phyloP scores from a whole-genome alignment of 1,140 invertebrate genomes.

The Venturia canescens region DNA sequence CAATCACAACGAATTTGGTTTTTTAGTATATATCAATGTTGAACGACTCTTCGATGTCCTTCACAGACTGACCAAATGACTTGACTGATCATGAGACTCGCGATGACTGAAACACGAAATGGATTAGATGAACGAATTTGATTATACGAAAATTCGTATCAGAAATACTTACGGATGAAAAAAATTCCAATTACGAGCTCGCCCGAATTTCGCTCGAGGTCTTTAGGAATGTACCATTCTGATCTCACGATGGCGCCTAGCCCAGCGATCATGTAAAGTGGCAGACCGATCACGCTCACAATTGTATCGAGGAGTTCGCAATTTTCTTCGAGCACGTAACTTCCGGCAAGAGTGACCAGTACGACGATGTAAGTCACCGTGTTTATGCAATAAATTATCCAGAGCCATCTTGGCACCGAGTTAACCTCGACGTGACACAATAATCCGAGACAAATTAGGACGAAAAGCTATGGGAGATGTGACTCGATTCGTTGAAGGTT shows the following conservation, averaged over 20 bases:
- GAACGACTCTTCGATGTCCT: not conserved
- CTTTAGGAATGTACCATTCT: not conserved
- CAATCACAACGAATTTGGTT: not conserved
- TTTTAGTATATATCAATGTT: slow-evolving; percentile 9
- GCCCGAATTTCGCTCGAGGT: slow-evolving; percentile 32
- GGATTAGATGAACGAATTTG: not conserved
- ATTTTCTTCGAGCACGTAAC: slow-evolving; percentile 42
- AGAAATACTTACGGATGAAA: slow-evolving; percentile 39
- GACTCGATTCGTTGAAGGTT: not conserved
- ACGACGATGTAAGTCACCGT: slow-evolving; percentile 58
- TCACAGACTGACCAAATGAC: slow-evolving; percentile 23
- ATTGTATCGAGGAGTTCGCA: slow-evolving; percentile 48
- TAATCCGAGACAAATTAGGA: slow-evolving; percentile 51
- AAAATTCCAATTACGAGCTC: slow-evolving; percentile 51
- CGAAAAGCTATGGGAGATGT: slow-evolving; percentile 52
- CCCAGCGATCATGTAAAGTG: slow-evolving; percentile 55
- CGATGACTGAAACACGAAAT: slow-evolving; percentile 25
- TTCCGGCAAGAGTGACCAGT: slow-evolving; percentile 47
- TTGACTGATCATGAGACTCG: slow-evolving; percentile 33
- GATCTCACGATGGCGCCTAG: slow-evolving; percentile 51
- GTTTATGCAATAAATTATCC: slow-evolving; percentile 63
- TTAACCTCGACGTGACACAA: slow-evolving; percentile 54
- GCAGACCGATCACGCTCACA: slow-evolving; percentile 52
- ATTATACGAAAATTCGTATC: not conserved
- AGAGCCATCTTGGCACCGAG: slow-evolving; percentile 60